phyloP scores from a whole-genome alignment of 2,888 invertebrate species.

The Thecophora atra region DNA sequence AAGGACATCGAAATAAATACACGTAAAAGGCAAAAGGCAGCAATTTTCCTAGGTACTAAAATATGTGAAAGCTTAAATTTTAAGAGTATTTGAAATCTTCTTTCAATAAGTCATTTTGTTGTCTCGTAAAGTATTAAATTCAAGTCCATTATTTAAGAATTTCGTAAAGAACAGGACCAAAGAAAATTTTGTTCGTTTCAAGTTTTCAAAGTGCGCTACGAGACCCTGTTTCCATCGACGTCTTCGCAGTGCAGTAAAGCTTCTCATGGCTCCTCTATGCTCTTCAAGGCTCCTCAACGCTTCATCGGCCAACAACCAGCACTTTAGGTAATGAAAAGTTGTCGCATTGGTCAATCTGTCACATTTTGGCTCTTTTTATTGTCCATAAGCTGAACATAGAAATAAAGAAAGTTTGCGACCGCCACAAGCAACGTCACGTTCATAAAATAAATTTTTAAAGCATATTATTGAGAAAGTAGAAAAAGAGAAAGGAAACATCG shows the following conservation, averaged over 20 bases:
- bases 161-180: not conserved
- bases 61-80: too few relatives aligned
- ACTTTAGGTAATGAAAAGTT: not conserved
- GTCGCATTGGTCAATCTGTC: not conserved
- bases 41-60: too few relatives aligned
- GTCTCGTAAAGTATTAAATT: too few relatives aligned
- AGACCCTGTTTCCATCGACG: not conserved
- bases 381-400: slow-evolving; percentile 12
- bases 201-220: too few relatives aligned
- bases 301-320: slow-evolving; percentile 21
- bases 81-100: too few relatives aligned
- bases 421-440: slow-evolving; percentile 24
- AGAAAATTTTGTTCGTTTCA: too few relatives aligned
- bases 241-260: not conserved
- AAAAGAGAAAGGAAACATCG: slow-evolving; percentile 5
- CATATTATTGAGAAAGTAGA: slow-evolving; percentile 6
- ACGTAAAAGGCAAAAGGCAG: too few relatives aligned
- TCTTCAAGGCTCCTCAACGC: slow-evolving; percentile 16
- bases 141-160: too few relatives aligned
- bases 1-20: too few relatives aligned
- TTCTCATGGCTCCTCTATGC: not conserved
- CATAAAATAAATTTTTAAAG: slow-evolving; percentile 20
- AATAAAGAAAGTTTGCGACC: slow-evolving; percentile 7
- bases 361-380: slow-evolving; percentile 10
- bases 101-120: too few relatives aligned